Evolutionary conservation across 2,888 invertebrate genomes (phyloP).

Genomic region (Morpho deidamia): DNA sequence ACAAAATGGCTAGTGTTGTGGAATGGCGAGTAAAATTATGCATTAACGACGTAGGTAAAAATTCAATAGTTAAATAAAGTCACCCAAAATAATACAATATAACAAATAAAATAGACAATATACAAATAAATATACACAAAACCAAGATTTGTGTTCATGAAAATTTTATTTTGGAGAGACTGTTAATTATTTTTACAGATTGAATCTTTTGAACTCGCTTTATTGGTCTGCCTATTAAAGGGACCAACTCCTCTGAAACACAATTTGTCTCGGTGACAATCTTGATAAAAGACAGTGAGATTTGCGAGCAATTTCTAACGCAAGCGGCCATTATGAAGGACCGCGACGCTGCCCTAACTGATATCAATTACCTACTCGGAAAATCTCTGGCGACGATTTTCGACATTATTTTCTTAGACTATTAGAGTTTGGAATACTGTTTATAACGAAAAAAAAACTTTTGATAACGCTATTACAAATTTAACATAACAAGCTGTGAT

Average conservation of each 20-base stretch:
- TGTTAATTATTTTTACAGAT: conserved; percentile 1
- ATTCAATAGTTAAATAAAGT: too few relatives aligned
- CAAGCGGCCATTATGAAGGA: conserved; percentile 47
- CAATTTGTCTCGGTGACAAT: conserved; percentile 45
- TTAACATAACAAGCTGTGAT: too few relatives aligned
- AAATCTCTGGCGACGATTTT: conserved; percentile 7
- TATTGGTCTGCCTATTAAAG: conserved; percentile 4
- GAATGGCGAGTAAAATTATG: too few relatives aligned
- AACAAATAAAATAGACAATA: neutral
- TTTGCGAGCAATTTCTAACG: conserved; percentile 41
- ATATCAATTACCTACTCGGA: conserved; percentile 59
- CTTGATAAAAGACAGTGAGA: conserved; percentile 40
- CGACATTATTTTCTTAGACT: neutral
- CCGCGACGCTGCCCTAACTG: conserved; percentile 52
- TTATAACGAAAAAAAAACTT: too few relatives aligned
- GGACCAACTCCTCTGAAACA: conserved; percentile 29
- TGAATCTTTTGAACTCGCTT: conserved; percentile 3
- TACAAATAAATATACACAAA: conserved; percentile 1
- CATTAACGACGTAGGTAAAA: too few relatives aligned
- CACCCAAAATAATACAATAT: too few relatives aligned
- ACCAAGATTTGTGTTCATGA: neutral
- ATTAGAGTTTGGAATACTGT: too few relatives aligned
- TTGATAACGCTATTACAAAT: too few relatives aligned
- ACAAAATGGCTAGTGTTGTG: too few relatives aligned
- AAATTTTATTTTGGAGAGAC: neutral